Conservation (phyloP, 2,797 vertebrate species). For the Mormyrops attenuatus region DNA sequence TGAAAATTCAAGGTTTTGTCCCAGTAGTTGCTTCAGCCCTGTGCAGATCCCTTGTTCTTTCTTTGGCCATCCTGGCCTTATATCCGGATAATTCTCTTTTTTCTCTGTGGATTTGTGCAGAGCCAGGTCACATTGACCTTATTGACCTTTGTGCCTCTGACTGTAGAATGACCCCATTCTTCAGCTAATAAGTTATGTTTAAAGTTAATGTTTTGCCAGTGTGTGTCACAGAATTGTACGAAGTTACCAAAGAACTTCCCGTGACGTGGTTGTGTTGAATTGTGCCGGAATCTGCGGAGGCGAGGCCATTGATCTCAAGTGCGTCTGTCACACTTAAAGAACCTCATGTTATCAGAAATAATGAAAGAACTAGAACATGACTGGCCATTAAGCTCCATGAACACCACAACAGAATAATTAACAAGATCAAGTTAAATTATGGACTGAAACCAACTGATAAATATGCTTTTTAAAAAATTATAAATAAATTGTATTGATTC, state of each 20-base stretch:
- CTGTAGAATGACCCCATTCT: background rate
- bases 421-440: background rate
- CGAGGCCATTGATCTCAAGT: background rate
- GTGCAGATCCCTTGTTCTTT: background rate
- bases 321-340: background rate
- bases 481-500: background rate
- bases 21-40: no score
- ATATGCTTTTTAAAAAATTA: background rate
- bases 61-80: background rate
- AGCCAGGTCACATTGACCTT: background rate
- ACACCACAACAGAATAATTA: background rate
- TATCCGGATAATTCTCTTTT: background rate
- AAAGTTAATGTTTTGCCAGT: background rate
- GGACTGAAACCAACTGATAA: background rate
- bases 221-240: background rate
- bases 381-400: background rate
- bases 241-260: background rate
- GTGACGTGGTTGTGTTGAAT: background rate
- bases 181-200: background rate
- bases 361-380: background rate
- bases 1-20: background rate
- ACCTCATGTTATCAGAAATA: background rate
- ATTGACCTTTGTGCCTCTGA: background rate
- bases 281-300: background rate
- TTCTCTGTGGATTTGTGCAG: background rate